Percentiles rank a stretch among this genome's conserved stretches.
Conservation (phyloP, 2,113 vertebrate species). For the Pteruthius melanotis region DNA sequence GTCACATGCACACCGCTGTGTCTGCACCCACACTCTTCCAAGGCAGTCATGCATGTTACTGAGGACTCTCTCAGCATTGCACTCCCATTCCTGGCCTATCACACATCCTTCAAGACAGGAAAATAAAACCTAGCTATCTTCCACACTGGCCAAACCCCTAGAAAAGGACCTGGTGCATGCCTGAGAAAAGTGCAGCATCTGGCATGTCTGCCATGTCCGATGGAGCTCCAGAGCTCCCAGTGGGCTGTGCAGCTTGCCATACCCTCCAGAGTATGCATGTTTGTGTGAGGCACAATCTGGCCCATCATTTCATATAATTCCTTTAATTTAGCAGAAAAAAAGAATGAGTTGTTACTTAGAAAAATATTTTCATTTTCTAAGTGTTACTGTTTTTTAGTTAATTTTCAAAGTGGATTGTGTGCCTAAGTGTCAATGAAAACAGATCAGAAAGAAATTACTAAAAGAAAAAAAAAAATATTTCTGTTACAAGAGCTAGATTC, state of each 20-base stretch:
- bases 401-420: not conserved
- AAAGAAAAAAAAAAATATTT: not conserved
- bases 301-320: not conserved
- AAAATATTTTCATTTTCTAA: not conserved
- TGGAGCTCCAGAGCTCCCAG: not conserved
- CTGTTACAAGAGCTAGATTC: not conserved
- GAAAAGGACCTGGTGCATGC: fast-evolving
- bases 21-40: not conserved
- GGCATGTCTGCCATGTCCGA: not conserved
- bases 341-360: not conserved
- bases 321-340: not conserved
- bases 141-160: not conserved
- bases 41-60: fast-evolving
- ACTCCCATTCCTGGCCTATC: not conserved
- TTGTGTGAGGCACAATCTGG: not conserved
- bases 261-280: not conserved
- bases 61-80: not conserved
- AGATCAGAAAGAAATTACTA: not conserved
- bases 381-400: not conserved
- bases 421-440: not conserved
- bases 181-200: not conserved
- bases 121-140: not conserved
- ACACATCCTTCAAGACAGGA: not conserved
- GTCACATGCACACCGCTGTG: not conserved
- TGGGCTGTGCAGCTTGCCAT: not conserved